These are phyloP conservation scores for Trissolcus basalis DNA, from an alignment of 1,140 invertebrate species.

Conservation along the genomic window DNA sequence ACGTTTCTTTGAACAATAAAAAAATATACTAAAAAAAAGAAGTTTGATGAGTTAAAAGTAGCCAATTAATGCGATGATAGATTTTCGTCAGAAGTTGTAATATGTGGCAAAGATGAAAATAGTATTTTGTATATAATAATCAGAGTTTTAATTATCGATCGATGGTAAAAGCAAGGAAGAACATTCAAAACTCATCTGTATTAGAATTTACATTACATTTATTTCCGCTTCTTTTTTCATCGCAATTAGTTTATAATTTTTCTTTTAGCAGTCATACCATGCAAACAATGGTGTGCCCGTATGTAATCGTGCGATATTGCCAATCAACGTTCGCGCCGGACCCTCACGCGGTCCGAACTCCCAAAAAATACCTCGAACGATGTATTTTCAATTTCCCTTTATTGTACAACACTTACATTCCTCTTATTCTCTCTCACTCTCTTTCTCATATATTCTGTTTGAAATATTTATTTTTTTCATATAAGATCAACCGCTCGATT, in stretches of 20 bases:
- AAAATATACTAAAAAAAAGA: conserved; percentile 6
- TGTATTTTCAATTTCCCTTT: conserved; percentile 5
- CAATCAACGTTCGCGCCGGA: conserved; percentile 12
- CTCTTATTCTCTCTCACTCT: conserved; percentile 8
- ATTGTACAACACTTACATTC: conserved; percentile 18
- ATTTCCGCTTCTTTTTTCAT: conserved; percentile 65
- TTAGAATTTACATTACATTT: conserved; percentile 76
- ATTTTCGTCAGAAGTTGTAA: too few species aligned
- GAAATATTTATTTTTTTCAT: conserved; percentile 7
- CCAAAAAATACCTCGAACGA: conserved; percentile 24
- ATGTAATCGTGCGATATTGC: conserved; percentile 15
- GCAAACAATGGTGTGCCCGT: conserved; percentile 9
- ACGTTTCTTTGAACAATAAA: conserved; percentile 15
- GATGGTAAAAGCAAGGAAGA: too few species aligned
- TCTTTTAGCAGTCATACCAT: conserved; percentile 32
- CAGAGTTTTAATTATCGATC: too few species aligned
- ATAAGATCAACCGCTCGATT: conserved; percentile 3
- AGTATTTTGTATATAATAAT: too few species aligned
- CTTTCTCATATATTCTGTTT: conserved; percentile 1
- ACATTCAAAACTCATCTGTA: conserved; percentile 1
- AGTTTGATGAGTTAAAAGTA: too few species aligned
- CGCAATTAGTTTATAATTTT: conserved; percentile 19
- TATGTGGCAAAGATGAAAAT: neutral
- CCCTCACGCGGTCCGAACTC: conserved; percentile 31
- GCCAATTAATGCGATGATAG: too few species aligned